Percentiles rank a stretch among this genome's conserved stretches.
phyloP scores from a whole-genome alignment of 2,113 vertebrate species.

The Eurystomus gularis region DNA sequence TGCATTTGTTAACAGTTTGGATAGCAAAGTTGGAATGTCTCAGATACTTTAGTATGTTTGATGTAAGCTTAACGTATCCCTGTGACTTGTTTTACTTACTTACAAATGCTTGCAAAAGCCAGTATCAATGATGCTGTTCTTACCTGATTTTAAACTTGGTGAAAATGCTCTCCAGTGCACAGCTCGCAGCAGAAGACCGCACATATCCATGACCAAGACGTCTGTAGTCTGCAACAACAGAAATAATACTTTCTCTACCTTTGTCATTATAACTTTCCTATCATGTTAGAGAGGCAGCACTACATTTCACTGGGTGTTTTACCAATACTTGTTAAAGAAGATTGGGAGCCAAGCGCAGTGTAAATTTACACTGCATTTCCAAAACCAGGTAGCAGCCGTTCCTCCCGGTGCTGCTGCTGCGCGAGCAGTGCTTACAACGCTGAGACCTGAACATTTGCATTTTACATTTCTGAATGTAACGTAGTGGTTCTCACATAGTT shows the following conservation, averaged over 20 bases:
- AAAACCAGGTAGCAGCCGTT: not conserved
- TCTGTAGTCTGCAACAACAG: not conserved
- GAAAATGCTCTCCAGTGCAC: not conserved
- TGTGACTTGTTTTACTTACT: not conserved
- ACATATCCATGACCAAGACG: not conserved
- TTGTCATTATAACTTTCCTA: not conserved
- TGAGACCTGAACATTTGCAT: not conserved
- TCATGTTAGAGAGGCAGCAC: not conserved
- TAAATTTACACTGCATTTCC: not conserved
- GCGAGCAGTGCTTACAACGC: not conserved
- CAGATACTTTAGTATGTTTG: not conserved
- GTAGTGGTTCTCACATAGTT: not conserved
- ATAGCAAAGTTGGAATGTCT: not conserved
- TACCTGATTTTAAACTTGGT: not conserved
- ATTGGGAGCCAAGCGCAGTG: accelerated
- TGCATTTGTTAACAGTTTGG: not conserved
- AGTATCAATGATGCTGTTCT: not conserved
- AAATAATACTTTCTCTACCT: not conserved
- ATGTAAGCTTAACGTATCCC: not conserved
- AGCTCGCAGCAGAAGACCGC: not conserved
- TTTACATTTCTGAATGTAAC: not conserved
- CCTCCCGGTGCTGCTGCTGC: not conserved
- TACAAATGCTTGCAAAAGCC: not conserved
- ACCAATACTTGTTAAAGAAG: not conserved
- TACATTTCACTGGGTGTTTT: not conserved